Evolutionary conservation across 2,113 vertebrate genomes (phyloP).

Genomic region (Oreochromis spilurus): DNA sequence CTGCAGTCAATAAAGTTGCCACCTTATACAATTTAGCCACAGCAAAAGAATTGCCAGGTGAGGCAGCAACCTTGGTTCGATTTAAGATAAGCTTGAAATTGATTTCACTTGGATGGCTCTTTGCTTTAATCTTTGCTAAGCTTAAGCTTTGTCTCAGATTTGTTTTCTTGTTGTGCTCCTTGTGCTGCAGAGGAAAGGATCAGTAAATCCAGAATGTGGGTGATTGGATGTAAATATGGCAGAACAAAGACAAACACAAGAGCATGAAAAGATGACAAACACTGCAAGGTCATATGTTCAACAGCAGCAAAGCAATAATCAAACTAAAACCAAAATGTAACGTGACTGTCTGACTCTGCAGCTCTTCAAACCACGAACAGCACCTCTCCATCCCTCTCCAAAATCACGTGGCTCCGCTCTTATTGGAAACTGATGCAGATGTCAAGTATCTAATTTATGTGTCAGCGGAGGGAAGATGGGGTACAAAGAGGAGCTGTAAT

Average conservation of each 20-base stretch:
- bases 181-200: not conserved
- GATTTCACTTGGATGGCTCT: not conserved
- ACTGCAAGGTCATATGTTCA: not conserved
- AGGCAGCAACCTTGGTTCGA: not conserved
- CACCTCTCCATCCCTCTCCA: not conserved
- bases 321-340: not conserved
- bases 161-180: not conserved
- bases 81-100: not conserved
- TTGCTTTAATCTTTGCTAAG: not conserved
- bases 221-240: rapidly evolving
- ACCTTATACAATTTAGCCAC: not conserved
- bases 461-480: not conserved
- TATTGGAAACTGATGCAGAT: constrained; percentile 55
- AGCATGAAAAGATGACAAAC: not conserved
- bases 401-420: not conserved
- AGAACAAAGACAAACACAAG: not conserved
- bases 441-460: constrained; percentile 50
- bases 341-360: not conserved
- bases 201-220: not conserved
- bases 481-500: constrained; percentile 19
- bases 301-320: not conserved
- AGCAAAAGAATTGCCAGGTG: not conserved
- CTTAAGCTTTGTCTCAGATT: not conserved
- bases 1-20: not conserved
- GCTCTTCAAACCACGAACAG: not conserved